Base-by-base conservation (phyloP, 2,888 invertebrate species). In the Molanna angustata region DNA sequence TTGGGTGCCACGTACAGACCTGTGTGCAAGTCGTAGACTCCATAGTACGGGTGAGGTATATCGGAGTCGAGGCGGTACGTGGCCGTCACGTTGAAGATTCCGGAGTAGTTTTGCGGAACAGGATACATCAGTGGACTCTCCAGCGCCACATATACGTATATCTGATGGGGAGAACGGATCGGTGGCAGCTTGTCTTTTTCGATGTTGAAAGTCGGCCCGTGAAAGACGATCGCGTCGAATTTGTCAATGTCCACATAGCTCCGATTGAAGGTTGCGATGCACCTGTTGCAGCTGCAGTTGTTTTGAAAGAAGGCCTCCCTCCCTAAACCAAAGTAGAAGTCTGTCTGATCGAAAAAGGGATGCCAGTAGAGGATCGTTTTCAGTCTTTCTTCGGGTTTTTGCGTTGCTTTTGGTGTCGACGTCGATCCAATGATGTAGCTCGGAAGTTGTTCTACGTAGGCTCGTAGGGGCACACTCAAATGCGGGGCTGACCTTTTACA, bases 21-120 rank as follows among this genome's bases (percentile, higher is more conserved):
- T 2, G 59, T 63, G 18, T 74, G 70, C 21, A 61, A 32, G 6
- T 78, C 51, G 6, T 61, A 56, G 3, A 63, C 67, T 3, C 61
- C 56, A 3, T 63, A 67, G 54, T 79, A 79, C 1, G 73, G 61
- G 73, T 73, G 73, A 1, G 66, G 33, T 13, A 79, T 63, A 60
- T 79, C 79, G 50, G 79, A 79, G 58, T 74, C 76, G 52, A 74
- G 58, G 52, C 79, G 69, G 62, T 80, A 80, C 1, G 75, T 79
- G 77, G 80, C 79, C 1, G 80, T 81, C 55, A 74, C 64, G 61
- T 82, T 82, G 60, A 76, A 84, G 52, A 80, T 79, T 22, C 67
- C 60, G 4, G 65, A 61, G 39, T 70, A 69, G 40, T 60, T 55
- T 4, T 56, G 54, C 1, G 50, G 11, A 19, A 60, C 42, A 3